Percentiles rank a stretch among this genome's conserved stretches.
Conservation (phyloP, 2,797 vertebrate genomes). For the Oreonectes daqikongensis region DNA sequence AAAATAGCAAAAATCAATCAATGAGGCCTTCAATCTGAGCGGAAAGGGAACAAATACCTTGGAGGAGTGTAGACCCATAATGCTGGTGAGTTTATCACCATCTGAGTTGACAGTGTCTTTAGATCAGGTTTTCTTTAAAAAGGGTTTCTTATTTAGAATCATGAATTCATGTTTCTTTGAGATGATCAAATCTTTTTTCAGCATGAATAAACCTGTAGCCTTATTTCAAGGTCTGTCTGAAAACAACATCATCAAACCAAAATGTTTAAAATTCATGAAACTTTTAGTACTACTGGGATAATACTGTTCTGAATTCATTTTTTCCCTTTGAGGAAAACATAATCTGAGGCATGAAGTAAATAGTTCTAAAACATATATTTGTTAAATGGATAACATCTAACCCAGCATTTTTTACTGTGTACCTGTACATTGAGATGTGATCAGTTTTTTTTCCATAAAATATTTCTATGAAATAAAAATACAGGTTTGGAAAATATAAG, state of each 20-base stretch:
- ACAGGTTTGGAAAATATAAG: too few species aligned
- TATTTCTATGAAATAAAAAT: neutral
- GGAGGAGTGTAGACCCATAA: neutral
- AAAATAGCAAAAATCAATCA: conserved; percentile 29
- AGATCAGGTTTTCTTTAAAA: conserved; percentile 31
- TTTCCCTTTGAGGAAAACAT: neutral
- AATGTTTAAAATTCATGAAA: neutral
- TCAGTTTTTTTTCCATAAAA: neutral
- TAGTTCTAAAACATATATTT: neutral
- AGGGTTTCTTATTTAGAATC: neutral
- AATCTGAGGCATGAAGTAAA: neutral
- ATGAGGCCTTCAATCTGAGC: conserved; percentile 33
- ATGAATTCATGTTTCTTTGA: neutral
- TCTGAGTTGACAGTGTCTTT: conserved; percentile 29
- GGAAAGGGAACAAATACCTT: conserved; percentile 33
- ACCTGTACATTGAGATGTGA: neutral
- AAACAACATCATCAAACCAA: neutral
- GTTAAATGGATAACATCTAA: too few species aligned
- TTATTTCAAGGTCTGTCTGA: neutral
- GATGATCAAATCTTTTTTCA: neutral
- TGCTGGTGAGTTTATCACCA: conserved; percentile 33
- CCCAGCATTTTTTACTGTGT: too few species aligned
- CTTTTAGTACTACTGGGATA: neutral
- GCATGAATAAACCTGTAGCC: neutral
- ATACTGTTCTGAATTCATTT: neutral